A percentile compares a stretch with the other conserved stretches of the same genome.
These are phyloP conservation scores for Xestia sexstrigata DNA, from an alignment of 2,888 invertebrate species.

Conservation along the genomic window DNA sequence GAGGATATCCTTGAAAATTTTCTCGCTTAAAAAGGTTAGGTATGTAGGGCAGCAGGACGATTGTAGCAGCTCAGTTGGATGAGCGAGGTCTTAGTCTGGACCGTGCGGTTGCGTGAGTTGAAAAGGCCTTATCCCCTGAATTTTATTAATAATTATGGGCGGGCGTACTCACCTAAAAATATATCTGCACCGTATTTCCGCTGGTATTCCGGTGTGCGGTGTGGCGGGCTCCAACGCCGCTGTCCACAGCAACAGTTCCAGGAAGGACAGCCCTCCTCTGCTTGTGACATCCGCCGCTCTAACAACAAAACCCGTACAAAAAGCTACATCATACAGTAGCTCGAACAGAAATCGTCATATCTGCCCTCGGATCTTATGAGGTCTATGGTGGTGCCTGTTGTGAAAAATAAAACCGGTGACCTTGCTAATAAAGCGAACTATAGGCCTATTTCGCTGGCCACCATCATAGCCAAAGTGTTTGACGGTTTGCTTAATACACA, in stretches of 20 bases:
- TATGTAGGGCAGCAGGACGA: background rate
- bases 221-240: conserved; percentile 92
- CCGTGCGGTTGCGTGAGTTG: background rate
- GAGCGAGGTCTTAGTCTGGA: background rate
- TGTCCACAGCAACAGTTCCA: conserved; percentile 91
- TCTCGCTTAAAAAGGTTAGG: background rate
- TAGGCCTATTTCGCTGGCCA: too few relatives aligned
- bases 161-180: conserved; percentile 90
- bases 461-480: too few relatives aligned
- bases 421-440: too few relatives aligned
- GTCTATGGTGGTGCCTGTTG: too few relatives aligned
- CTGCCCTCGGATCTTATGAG: too few relatives aligned
- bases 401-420: too few relatives aligned
- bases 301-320: background rate
- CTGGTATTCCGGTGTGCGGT: conserved; percentile 91
- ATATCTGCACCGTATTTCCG: conserved; percentile 93
- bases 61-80: background rate
- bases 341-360: background rate
- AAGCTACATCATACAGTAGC: background rate
- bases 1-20: background rate
- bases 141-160: background rate
- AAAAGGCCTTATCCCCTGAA: background rate
- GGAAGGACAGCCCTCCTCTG: conserved; percentile 89
- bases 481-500: too few relatives aligned
- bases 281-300: conserved; percentile 90